Base-by-base conservation (phyloP, 2,888 invertebrate genomes). In the Hydriomena furcata region DNA sequence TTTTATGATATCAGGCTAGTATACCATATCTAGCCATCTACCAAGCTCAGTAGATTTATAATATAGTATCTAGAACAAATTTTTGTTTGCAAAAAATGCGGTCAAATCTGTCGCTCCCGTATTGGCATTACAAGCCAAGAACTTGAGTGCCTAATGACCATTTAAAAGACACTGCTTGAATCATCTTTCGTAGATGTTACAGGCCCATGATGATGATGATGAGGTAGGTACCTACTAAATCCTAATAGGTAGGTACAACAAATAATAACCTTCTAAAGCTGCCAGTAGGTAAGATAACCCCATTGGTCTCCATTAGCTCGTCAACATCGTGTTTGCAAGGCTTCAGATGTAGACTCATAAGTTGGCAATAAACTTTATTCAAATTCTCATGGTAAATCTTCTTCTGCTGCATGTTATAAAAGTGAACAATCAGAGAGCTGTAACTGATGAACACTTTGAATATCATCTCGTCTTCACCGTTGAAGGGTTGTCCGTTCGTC, bases 381-480 rank as follows among this genome's bases (percentile, higher is more conserved):
- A 85, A 62, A 48, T 90, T 90, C 11, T 82, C 91, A 41, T 91
- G 85, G 55, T 77, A 90, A 24, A 79, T 76, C 67, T 91, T 89
- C 70, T 78, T 82, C 58, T 86, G 84, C 53, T 89, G 84, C 72
- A 92, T 82, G 43, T 86, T 89, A 27, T 90, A 85, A 63, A 91
- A 93, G 72, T 92, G 91, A 4, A 93, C 79, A 11, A 92, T 92
- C 30, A 93, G 80, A 0, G 92, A 88, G 63, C 91, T 92, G 66
- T 93, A 93, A 54, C 87, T 86, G 8, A 92, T 83, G 69, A 93
- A 92, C 11, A 92, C 91, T 6, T 84, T 68, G 60, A 93, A 91
- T 42, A 93, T 73, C 38, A 75, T 66, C 68, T 93, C 92, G 62
- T 93, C 93, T 4, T 89, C 85, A 0, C 58, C 28, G 28, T 82